phyloP scores from a whole-genome alignment of 1,140 invertebrate species.

The Latrodectus geometricus region DNA sequence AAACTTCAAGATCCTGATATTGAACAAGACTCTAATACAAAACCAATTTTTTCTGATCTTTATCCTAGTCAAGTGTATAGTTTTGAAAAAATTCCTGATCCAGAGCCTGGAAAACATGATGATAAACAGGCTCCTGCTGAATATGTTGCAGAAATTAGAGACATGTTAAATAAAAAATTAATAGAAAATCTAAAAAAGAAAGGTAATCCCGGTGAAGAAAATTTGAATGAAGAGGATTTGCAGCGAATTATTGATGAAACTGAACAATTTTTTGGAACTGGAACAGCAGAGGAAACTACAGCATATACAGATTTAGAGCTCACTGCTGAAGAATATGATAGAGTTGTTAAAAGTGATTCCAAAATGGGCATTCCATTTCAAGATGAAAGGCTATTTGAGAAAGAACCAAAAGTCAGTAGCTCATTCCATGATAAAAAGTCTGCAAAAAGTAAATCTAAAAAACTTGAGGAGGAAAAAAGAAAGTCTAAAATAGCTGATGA shows the following conservation, averaged over 20 bases:
- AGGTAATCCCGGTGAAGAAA: constrained; percentile 7
- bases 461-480: neutral
- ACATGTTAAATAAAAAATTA: constrained; percentile 16
- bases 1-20: neutral
- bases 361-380: neutral
- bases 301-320: constrained; percentile 18
- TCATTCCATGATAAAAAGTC: neutral
- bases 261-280: constrained; percentile 30
- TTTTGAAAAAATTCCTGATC: constrained; percentile 1
- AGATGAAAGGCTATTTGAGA: neutral
- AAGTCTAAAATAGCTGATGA: no score
- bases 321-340: constrained; percentile 31
- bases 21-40: constrained; percentile 15
- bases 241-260: constrained; percentile 7
- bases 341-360: constrained; percentile 7
- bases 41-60: constrained; percentile 40
- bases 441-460: neutral
- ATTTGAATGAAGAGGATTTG: constrained; percentile 16
- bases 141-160: neutral
- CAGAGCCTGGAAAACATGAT: neutral
- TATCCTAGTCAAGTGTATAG: constrained; percentile 27
- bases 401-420: neutral
- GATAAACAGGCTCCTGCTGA: neutral
- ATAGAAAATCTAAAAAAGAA: constrained; percentile 29
- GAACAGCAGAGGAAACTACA: constrained; percentile 33